phyloP scores from a whole-genome alignment of 2,113 vertebrate genomes.

The Calcarius ornatus region DNA sequence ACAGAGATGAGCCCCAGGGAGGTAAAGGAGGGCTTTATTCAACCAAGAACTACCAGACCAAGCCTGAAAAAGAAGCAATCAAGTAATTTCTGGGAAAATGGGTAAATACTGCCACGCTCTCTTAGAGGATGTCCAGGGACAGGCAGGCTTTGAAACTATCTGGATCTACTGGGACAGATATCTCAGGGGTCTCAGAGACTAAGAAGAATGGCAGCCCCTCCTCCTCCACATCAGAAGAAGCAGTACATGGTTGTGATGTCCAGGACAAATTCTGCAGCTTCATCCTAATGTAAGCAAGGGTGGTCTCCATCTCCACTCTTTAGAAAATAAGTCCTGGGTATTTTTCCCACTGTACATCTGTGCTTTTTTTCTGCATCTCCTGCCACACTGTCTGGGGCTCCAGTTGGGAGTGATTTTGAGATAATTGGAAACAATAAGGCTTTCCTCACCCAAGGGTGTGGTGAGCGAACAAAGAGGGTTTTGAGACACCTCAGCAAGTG shows the following conservation, averaged over 20 bases:
- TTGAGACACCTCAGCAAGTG: background rate
- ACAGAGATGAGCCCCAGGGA: background rate
- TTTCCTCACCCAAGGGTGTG: background rate
- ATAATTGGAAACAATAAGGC: background rate
- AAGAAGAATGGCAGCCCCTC: background rate
- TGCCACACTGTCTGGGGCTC: background rate
- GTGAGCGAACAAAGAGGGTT: background rate
- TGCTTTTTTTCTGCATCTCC: background rate
- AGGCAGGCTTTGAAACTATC: background rate
- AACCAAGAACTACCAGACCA: background rate
- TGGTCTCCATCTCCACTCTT: background rate
- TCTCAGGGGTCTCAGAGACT: background rate
- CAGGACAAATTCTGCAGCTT: background rate
- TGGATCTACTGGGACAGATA: background rate
- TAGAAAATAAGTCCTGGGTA: background rate
- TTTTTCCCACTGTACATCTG: background rate
- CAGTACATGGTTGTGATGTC: accelerated
- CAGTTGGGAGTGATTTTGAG: background rate
- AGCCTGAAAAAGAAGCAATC: background rate
- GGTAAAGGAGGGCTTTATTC: background rate
- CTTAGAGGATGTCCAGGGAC: background rate
- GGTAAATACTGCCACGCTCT: background rate
- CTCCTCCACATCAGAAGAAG: background rate
- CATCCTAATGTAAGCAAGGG: background rate
- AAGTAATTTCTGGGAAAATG: background rate